Conservation (phyloP, 2,888 invertebrate genomes). For the Panopea generosa region DNA sequence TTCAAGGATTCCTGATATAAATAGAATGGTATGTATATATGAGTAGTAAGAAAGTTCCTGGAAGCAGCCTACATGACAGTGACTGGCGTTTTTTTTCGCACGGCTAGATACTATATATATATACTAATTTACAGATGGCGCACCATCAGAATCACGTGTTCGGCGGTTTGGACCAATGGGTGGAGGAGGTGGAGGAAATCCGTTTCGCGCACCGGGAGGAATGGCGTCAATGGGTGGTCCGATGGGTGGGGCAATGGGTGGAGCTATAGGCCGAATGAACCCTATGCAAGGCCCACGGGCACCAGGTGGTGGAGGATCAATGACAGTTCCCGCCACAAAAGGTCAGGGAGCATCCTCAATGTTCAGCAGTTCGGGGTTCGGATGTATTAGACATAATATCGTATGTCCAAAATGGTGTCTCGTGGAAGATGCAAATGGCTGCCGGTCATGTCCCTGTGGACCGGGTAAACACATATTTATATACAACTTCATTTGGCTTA, state of each 20-base stretch:
- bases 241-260: slow-evolving; percentile 20
- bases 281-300: slow-evolving; percentile 31
- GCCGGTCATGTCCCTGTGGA: too few relatives aligned
- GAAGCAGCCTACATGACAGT: too few relatives aligned
- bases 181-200: slow-evolving; percentile 19
- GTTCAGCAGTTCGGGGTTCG: slow-evolving; percentile 22
- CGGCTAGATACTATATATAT: too few relatives aligned
- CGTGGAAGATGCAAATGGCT: too few relatives aligned
- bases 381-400: slow-evolving; percentile 56
- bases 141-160: neutral
- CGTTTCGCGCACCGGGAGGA: slow-evolving; percentile 26
- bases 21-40: too few relatives aligned
- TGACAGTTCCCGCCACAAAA: slow-evolving; percentile 34
- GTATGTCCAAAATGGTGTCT: slow-evolving; percentile 66
- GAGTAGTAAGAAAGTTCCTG: too few relatives aligned
- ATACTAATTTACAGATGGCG: slow-evolving; percentile 3
- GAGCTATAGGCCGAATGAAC: slow-evolving; percentile 45
- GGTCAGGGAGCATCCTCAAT: slow-evolving; percentile 33
- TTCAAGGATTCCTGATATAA: too few relatives aligned
- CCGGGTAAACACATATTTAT: too few relatives aligned
- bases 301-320: too few relatives aligned
- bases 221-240: slow-evolving; percentile 15
- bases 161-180: slow-evolving; percentile 39
- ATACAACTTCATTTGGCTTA: too few relatives aligned
- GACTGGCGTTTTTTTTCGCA: too few relatives aligned